phyloP scores from a whole-genome alignment of 2,797 vertebrate genomes.

The Arremon aurantiirostris region DNA sequence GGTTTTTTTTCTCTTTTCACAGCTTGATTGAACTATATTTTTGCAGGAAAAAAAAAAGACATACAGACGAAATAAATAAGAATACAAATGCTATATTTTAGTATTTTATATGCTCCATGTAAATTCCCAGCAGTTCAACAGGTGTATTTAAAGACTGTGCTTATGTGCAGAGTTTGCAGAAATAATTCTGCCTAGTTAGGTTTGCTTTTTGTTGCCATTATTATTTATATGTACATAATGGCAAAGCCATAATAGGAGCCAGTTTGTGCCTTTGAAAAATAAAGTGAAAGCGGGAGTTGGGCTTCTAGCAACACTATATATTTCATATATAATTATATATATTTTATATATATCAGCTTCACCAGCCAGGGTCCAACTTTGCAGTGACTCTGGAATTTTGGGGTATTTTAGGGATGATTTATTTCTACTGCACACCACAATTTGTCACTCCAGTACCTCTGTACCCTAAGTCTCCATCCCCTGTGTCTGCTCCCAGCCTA shows the following conservation, averaged over 20 bases:
- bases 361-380: not conserved
- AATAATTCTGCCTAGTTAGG: not conserved
- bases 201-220: not conserved
- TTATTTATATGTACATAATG: not conserved
- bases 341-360: not conserved
- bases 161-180: not conserved
- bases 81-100: not conserved
- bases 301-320: not conserved
- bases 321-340: not conserved
- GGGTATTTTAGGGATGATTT: not conserved
- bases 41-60: not conserved
- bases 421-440: not conserved
- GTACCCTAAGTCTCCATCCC: not conserved
- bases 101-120: not conserved
- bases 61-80: not conserved
- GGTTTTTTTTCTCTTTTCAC: not conserved
- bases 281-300: not conserved
- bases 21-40: not conserved
- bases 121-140: not conserved
- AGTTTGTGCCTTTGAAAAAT: not conserved
- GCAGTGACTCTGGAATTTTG: not conserved
- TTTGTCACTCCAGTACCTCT: not conserved
- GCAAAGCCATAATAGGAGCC: not conserved
- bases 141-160: not conserved
- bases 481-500: not conserved